Evolutionary conservation across 2,113 vertebrate genomes (phyloP).

Genomic region (Aspiorhynchus laticeps): DNA sequence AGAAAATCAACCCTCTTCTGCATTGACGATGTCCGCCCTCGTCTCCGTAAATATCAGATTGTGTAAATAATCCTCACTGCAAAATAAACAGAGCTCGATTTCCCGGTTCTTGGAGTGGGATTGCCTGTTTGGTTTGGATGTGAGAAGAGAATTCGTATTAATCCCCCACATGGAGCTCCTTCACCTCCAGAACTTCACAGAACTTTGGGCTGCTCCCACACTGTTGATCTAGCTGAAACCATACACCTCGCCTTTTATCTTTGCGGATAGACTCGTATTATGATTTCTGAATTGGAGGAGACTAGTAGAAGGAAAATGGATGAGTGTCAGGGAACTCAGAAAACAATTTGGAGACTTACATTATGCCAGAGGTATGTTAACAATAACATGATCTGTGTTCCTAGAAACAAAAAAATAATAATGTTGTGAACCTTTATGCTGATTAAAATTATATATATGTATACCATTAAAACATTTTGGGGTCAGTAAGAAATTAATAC

Average conservation of each 20-base stretch:
- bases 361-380: constrained; percentile 48
- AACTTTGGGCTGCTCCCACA: constrained; percentile 29
- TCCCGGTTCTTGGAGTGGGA: constrained; percentile 50
- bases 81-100: constrained; percentile 48
- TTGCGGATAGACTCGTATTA: constrained; percentile 45
- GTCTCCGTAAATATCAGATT: constrained; percentile 32
- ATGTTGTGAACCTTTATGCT: not conserved
- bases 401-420: not conserved
- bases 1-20: not conserved
- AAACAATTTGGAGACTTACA: constrained; percentile 20
- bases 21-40: constrained; percentile 28
- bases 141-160: constrained; percentile 48
- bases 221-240: constrained; percentile 56
- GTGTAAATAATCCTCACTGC: constrained; percentile 52
- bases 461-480: not conserved
- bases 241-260: constrained; percentile 54
- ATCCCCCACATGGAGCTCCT: constrained; percentile 55
- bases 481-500: not conserved
- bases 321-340: constrained; percentile 7
- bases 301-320: constrained; percentile 47
- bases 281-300: constrained; percentile 37
- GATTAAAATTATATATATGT: not conserved
- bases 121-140: constrained; percentile 63
- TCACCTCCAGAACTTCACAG: constrained; percentile 55
- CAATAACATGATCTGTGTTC: constrained; percentile 15